Evolutionary conservation across 2,797 vertebrate species (phyloP), one percentile per base, ranked within the genome.

Genomic region (Numenius phaeopus): DNA sequence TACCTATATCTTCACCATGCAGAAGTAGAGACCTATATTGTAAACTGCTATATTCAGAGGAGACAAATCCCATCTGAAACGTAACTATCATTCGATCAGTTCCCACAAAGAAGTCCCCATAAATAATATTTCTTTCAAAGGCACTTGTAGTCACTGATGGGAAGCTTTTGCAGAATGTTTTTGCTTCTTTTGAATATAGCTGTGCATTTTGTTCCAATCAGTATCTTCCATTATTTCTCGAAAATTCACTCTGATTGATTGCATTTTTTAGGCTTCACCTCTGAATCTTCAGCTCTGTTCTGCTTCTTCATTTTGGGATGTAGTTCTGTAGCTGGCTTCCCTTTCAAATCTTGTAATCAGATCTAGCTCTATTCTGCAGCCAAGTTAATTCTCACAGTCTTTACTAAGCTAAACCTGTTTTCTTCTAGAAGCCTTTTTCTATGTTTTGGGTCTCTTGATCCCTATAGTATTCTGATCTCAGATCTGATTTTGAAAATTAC

Each of bases 291-390:
- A 77, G 58, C 77, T 73, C 64, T 88, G 55, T 77, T 87, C 81
- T 84, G 70, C 70, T 76, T 65, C 87, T 89, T 91, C 57, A 57
- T 80, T 79, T 91, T 83, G 30, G 50, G 47, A 55, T 5, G 14
- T 62, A 47, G 34, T 75, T 92, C 65, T 95, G 80, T 61, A 76
- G 34, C 67, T 94, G 89, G 59, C 75, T 94, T 95, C 39, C 39
- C 22, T 83, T 95, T 59, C 64, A 80, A 75, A 64, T 59, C 32
- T n/a, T 80, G 39, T 70, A 70, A 85, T 73, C 84, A 77, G 71
- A 50, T 47, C 39, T 70, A 55, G 46, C 67, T 83, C 71, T 83
- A 47, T 73, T 91, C 47, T 80, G 34, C 46, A 84, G 91, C 78
- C 59, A 83, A 55, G 37, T 82, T 61, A 73, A 5, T 80, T 87